Conservation (phyloP, 2,797 vertebrate species). For the Notamacropus eugenii region DNA sequence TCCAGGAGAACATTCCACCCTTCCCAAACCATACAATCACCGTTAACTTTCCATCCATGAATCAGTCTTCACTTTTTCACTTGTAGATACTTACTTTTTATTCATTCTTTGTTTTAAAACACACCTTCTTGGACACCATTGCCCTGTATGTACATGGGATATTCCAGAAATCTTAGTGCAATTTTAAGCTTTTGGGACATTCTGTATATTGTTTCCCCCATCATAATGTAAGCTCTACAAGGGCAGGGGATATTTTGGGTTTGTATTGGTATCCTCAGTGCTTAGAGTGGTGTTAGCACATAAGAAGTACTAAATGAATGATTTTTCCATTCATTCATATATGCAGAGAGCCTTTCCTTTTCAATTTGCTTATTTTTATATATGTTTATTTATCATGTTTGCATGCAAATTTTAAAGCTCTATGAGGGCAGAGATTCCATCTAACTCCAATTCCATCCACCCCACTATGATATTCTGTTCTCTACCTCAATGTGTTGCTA, state of each 20-base stretch:
- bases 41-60: constrained; percentile 39
- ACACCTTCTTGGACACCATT: neutral
- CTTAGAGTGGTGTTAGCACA: neutral
- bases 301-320: too few species aligned
- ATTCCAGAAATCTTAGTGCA: neutral
- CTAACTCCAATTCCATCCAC: neutral
- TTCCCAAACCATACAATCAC: neutral
- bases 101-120: neutral
- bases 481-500: neutral
- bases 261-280: neutral
- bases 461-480: neutral
- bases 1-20: neutral
- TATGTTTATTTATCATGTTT: constrained; percentile 5
- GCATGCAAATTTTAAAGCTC: constrained; percentile 28
- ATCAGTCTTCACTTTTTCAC: neutral
- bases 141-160: neutral
- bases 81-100: neutral
- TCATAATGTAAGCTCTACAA: neutral
- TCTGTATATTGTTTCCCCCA: constrained; percentile 11
- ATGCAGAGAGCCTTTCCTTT: neutral
- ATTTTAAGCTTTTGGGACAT: neutral
- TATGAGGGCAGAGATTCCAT: neutral
- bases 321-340: neutral
- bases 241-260: neutral
- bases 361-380: constrained; percentile 28